These are phyloP conservation scores for Nannospalax galili DNA, from an alignment of 2,113 vertebrate genomes.

Conservation along the genomic window DNA sequence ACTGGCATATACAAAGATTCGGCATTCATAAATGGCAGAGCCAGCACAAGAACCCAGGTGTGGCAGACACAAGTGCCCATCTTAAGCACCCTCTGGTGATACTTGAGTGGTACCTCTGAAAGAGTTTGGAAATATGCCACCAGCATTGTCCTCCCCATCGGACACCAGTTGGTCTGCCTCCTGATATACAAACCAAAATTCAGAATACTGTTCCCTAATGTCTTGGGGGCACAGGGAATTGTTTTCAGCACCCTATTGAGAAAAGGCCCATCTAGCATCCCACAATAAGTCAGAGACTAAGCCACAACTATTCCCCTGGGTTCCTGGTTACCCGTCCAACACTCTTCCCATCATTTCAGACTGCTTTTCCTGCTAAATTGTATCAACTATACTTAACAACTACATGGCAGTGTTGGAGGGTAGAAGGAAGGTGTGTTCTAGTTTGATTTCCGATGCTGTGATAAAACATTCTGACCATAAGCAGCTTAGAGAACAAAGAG, in stretches of 20 bases:
- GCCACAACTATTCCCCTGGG: neutral
- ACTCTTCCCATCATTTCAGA: neutral
- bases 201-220: neutral
- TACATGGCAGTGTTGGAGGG: neutral
- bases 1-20: neutral
- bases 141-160: neutral
- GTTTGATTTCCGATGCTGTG: neutral
- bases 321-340: neutral
- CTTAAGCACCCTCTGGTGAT: neutral
- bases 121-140: neutral
- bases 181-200: neutral
- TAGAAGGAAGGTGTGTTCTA: neutral
- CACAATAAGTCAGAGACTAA: neutral
- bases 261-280: neutral
- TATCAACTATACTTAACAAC: neutral
- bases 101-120: neutral
- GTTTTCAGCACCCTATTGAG: neutral
- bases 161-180: neutral
- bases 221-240: neutral
- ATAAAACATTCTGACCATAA: neutral
- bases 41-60: neutral
- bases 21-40: neutral
- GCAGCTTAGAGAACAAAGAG: neutral
- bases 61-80: neutral
- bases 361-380: constrained; percentile 10